phyloP scores from a whole-genome alignment of 2,797 vertebrate species.

The Enteromius fasciolatus region DNA sequence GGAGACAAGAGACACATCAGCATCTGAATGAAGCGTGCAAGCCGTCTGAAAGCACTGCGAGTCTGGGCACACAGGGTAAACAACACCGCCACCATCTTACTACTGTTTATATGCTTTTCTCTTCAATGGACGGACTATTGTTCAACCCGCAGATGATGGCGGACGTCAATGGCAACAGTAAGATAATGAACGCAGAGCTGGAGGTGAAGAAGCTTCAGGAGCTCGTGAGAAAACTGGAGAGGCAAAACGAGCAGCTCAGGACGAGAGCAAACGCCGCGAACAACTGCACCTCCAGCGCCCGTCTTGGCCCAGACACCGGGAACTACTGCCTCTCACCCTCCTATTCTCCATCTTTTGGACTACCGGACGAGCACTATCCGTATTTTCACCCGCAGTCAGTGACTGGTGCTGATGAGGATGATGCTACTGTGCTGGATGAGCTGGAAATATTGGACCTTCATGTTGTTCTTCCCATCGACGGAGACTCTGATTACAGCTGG shows the following conservation, averaged over 20 bases:
- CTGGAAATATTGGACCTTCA: slow-evolving; percentile 88
- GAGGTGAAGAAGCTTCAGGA: slow-evolving; percentile 97
- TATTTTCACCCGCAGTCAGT: slow-evolving; percentile 84
- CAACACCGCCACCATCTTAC: slow-evolving; percentile 62
- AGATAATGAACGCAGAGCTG: slow-evolving; percentile 87
- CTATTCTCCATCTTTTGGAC: slow-evolving; percentile 62
- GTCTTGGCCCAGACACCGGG: slow-evolving; percentile 56
- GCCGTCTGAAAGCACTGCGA: slow-evolving; percentile 29
- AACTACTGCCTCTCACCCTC: slow-evolving; percentile 75
- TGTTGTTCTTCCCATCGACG: slow-evolving; percentile 69
- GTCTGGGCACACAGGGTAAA: slow-evolving; percentile 37
- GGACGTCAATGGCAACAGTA: slow-evolving; percentile 86
- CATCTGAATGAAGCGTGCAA: slow-evolving; percentile 57
- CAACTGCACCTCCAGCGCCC: slow-evolving; percentile 75
- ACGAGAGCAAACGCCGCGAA: slow-evolving; percentile 84
- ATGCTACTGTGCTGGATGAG: slow-evolving; percentile 84
- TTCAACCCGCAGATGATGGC: slow-evolving; percentile 84
- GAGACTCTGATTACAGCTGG: slow-evolving; percentile 85
- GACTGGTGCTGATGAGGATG: slow-evolving; percentile 64
- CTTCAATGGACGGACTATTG: slow-evolving; percentile 82
- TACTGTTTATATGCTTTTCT: slow-evolving; percentile 59
- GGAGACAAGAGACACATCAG: slow-evolving; percentile 56
- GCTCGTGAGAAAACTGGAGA: slow-evolving; percentile 91
- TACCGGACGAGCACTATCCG: slow-evolving; percentile 77
- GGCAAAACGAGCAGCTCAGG: slow-evolving; percentile 93